Evolutionary conservation across 2,797 vertebrate genomes (phyloP).

Genomic region (Coccyzus lansbergi): DNA sequence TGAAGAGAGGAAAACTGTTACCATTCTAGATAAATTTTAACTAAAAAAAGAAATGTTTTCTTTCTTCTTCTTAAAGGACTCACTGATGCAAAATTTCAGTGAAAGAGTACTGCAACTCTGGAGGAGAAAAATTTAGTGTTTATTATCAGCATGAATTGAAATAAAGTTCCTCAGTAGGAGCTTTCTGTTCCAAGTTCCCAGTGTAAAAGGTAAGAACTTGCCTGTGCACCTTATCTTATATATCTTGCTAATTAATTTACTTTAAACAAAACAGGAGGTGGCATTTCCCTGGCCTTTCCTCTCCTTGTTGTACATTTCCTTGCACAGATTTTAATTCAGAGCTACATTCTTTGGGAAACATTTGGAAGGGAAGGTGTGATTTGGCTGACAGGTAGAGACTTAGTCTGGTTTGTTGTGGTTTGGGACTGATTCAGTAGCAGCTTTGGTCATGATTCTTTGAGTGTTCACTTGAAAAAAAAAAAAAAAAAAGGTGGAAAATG

Average conservation of each 20-base stretch:
- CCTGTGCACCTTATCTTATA: background rate
- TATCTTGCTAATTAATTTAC: constrained; percentile 12
- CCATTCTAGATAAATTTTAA: constrained; percentile 11
- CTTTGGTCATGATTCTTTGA: background rate
- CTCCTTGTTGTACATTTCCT: background rate
- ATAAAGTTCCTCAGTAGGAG: constrained; percentile 13
- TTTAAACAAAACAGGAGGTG: background rate
- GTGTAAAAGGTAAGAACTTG: constrained; percentile 18
- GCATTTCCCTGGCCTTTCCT: background rate
- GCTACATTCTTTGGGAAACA: background rate
- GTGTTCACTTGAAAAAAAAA: background rate
- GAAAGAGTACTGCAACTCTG: constrained; percentile 59
- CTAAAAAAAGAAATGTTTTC: background rate
- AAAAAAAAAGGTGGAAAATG: background rate
- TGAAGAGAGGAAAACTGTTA: constrained; percentile 2
- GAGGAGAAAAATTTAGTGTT: constrained; percentile 22
- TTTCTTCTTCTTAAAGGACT: constrained; percentile 38
- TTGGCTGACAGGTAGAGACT: background rate
- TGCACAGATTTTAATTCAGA: background rate
- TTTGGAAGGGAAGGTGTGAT: background rate
- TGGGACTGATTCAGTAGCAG: background rate
- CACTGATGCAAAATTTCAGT: constrained; percentile 47
- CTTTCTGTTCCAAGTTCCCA: background rate
- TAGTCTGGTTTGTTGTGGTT: background rate
- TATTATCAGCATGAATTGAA: constrained; percentile 47